Percentiles rank a stretch among this genome's conserved stretches.
phyloP scores from a whole-genome alignment of 1,140 invertebrate genomes.

The Trinorchestia longiramus region DNA sequence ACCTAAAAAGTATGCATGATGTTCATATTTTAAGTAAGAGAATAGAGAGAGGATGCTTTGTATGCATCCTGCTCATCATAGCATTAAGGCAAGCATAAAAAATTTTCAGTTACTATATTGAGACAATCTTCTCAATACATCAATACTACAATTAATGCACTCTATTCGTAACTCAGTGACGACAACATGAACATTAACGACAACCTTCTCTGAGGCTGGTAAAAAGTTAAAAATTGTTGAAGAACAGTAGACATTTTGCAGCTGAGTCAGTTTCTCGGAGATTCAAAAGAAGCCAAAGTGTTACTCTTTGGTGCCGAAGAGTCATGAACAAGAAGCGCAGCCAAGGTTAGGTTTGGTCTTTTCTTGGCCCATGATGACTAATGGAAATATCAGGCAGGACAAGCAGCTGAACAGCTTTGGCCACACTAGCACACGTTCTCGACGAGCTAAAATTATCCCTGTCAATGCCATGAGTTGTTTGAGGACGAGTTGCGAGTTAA shows the following conservation, averaged over 20 bases:
- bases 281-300: not conserved
- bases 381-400: conserved; percentile 45
- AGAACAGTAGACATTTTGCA: not conserved
- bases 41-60: too few species aligned
- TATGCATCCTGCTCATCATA: too few species aligned
- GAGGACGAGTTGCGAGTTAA: not conserved
- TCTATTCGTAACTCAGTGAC: not conserved
- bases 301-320: not conserved
- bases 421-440: conserved; percentile 6
- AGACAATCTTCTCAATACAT: not conserved
- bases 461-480: conserved; percentile 31
- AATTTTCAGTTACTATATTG: not conserved
- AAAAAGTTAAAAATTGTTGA: not conserved
- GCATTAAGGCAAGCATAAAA: not conserved
- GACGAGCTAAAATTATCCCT: not conserved
- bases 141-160: not conserved
- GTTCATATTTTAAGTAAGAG: too few species aligned
- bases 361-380: conserved; percentile 12
- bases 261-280: not conserved
- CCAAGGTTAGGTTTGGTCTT: conserved; percentile 10
- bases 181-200: too few species aligned
- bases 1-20: not conserved
- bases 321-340: not conserved
- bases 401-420: not conserved
- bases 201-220: not conserved